A percentile compares a stretch with the other conserved stretches of the same genome.
Conservation (phyloP, 2,888 invertebrate species). For the Chrysina gloriosa region DNA sequence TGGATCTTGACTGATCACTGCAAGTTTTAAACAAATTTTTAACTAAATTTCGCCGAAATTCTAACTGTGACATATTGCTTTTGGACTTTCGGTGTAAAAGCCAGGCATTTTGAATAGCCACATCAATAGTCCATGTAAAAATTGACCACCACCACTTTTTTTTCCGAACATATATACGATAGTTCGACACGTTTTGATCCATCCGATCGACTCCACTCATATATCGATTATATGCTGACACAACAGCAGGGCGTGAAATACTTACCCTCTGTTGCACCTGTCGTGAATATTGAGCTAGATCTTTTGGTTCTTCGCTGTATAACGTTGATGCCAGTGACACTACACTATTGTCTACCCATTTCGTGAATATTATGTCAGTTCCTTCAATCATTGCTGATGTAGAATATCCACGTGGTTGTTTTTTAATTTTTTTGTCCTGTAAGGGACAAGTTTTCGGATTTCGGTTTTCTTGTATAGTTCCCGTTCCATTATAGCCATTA, state of each 20-base stretch:
- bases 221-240: constrained; percentile 47
- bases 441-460: constrained; percentile 49
- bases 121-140: constrained; percentile 46
- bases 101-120: constrained; percentile 44
- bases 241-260: constrained; percentile 11
- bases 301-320: background rate
- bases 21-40: too few relatives aligned
- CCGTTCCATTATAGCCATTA: constrained; percentile 48
- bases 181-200: background rate
- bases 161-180: constrained; percentile 41
- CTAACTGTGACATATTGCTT: background rate
- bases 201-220: constrained; percentile 48
- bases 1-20: too few relatives aligned
- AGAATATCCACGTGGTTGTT: constrained; percentile 39
- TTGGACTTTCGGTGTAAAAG: background rate
- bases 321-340: background rate
- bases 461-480: constrained; percentile 51
- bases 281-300: background rate
- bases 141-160: constrained; percentile 50
- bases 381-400: constrained; percentile 33
- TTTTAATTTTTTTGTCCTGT: constrained; percentile 43
- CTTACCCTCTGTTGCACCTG: background rate
- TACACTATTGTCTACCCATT: too few relatives aligned
- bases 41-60: too few relatives aligned
- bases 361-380: background rate